These are phyloP conservation scores for Subanguina moxae DNA, from an alignment of 1,140 invertebrate species.

Conservation along the genomic window DNA sequence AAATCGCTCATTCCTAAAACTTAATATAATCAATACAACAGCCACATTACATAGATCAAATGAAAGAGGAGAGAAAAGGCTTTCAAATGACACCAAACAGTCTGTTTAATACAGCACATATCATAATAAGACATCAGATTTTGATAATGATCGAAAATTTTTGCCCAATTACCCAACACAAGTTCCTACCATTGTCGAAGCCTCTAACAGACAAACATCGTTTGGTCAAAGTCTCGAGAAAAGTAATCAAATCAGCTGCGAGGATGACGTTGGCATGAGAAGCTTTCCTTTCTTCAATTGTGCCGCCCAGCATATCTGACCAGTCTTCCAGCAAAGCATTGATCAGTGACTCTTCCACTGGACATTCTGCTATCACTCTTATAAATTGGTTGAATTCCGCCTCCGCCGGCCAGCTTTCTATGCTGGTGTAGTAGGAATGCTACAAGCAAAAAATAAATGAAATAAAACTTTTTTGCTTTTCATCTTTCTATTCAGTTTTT, in stretches of 20 bases:
- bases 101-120: too few relatives aligned
- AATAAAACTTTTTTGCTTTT: too few relatives aligned
- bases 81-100: too few relatives aligned
- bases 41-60: too few relatives aligned
- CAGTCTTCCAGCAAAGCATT: neutral
- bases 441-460: neutral
- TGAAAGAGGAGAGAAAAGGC: too few relatives aligned
- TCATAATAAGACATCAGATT: too few relatives aligned
- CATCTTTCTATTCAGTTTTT: too few relatives aligned
- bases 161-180: too few relatives aligned
- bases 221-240: neutral
- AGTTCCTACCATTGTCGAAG: conserved; percentile 1
- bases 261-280: too few relatives aligned
- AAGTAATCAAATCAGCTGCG: neutral
- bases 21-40: too few relatives aligned
- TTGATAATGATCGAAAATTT: too few relatives aligned
- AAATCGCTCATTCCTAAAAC: too few relatives aligned
- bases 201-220: conserved; percentile 6
- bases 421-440: neutral
- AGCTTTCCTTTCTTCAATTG: neutral
- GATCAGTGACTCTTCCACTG: conserved; percentile 5
- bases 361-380: conserved; percentile 7
- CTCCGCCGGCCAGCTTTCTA: conserved; percentile 6
- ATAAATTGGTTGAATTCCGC: conserved; percentile 6
- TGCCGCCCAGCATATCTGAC: neutral